phyloP scores from a whole-genome alignment of 2,113 vertebrate species.

The Apodemus sylvaticus region DNA sequence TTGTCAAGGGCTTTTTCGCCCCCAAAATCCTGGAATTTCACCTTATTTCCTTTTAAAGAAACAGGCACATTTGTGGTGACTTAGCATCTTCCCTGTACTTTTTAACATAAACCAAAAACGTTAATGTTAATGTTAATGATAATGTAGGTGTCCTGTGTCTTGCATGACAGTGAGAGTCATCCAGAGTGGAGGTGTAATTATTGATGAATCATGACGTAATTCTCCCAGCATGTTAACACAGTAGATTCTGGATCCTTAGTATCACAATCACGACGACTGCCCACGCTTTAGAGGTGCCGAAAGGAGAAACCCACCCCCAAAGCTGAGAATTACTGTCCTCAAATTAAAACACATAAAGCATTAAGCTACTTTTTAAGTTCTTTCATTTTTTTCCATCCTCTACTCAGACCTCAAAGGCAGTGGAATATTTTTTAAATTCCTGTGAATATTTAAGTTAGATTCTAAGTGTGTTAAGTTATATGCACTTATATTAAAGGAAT shows the following conservation, averaged over 20 bases:
- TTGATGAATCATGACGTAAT: not conserved
- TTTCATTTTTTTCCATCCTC: not conserved
- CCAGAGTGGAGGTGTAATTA: conserved; percentile 37
- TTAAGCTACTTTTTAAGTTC: conserved; percentile 21
- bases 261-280: not conserved
- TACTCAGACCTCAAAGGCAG: conserved; percentile 37
- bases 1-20: not conserved
- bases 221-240: not conserved
- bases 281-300: not conserved
- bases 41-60: not conserved
- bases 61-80: not conserved
- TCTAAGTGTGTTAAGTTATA: conserved; percentile 23
- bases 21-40: not conserved
- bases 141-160: not conserved
- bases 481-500: conserved; percentile 47
- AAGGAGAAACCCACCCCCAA: not conserved
- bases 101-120: not conserved
- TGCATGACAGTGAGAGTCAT: not conserved
- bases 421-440: conserved; percentile 51
- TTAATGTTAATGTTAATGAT: not conserved
- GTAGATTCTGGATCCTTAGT: not conserved
- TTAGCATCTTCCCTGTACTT: not conserved
- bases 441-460: conserved; percentile 59
- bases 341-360: conserved; percentile 37
- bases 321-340: not conserved